A percentile compares a stretch with the other conserved stretches of the same genome.
Evolutionary conservation across 2,113 vertebrate species (phyloP).

Genomic region (Ciconia maguari): DNA sequence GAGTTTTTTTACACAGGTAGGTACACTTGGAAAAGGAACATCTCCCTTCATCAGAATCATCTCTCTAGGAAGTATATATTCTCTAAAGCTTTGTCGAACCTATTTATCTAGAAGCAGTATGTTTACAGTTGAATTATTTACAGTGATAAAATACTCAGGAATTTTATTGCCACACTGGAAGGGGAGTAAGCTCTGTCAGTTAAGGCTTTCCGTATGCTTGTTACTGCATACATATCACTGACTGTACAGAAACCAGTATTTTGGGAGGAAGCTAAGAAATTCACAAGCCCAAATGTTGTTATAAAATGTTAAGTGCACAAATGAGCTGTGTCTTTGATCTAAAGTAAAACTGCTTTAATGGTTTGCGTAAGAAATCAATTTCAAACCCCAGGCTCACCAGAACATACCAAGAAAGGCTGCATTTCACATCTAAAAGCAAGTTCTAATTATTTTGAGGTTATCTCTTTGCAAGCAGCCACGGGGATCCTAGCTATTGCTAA

Average conservation of each 20-base stretch:
- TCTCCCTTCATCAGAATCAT: not conserved
- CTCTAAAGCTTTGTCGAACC: not conserved
- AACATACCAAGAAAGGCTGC: not conserved
- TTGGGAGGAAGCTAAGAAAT: not conserved
- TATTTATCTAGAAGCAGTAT: not conserved
- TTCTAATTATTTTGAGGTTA: not conserved
- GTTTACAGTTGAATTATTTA: not conserved
- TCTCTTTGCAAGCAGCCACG: rapidly evolving
- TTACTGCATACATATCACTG: not conserved
- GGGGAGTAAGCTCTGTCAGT: not conserved
- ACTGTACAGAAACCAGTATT: not conserved
- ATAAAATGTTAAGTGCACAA: not conserved
- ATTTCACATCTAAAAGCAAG: not conserved
- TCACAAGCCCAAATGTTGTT: not conserved
- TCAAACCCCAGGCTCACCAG: not conserved
- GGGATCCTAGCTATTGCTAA: not conserved
- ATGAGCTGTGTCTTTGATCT: not conserved
- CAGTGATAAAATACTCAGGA: not conserved
- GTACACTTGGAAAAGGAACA: not conserved
- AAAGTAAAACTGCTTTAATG: not conserved
- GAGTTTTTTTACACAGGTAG: not conserved
- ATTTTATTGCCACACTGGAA: not conserved
- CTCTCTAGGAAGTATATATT: not conserved
- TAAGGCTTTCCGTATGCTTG: not conserved
- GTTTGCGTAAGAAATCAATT: not conserved